These are phyloP conservation scores for Pseudobourletiella spinata DNA, from an alignment of 1,140 invertebrate genomes.

Conservation along the genomic window DNA sequence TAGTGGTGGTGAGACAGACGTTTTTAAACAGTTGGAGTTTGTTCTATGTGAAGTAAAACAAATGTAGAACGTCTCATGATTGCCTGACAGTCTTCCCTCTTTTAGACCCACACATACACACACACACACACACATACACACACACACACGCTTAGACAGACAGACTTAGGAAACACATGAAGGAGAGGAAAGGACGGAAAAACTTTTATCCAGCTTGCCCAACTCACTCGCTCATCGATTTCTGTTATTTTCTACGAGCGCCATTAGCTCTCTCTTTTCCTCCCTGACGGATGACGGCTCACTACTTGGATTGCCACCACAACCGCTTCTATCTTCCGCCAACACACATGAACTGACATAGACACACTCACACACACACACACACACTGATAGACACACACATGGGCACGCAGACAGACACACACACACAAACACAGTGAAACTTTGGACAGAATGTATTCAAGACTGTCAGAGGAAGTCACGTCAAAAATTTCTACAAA, in stretches of 20 bases:
- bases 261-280: too few relatives aligned
- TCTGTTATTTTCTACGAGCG: too few relatives aligned
- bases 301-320: background rate
- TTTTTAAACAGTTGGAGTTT: slow-evolving; percentile 17
- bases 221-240: slow-evolving; percentile 1
- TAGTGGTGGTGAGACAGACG: background rate
- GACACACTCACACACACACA: background rate
- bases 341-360: too few relatives aligned
- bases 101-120: background rate
- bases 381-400: background rate
- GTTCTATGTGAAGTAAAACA: slow-evolving; percentile 24
- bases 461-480: too few relatives aligned
- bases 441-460: too few relatives aligned
- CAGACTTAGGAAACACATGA: background rate
- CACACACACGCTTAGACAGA: background rate
- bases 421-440: too few relatives aligned
- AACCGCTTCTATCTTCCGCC: too few relatives aligned
- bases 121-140: background rate
- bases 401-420: background rate
- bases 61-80: slow-evolving; percentile 19
- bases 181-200: background rate
- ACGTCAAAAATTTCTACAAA: too few relatives aligned
- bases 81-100: slow-evolving; percentile 9
- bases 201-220: background rate
- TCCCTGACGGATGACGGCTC: background rate